Percentiles rank a stretch among this genome's conserved stretches.
These are phyloP conservation scores for Conops quadrifasciatus DNA, from an alignment of 2,888 invertebrate genomes.

Conservation along the genomic window DNA sequence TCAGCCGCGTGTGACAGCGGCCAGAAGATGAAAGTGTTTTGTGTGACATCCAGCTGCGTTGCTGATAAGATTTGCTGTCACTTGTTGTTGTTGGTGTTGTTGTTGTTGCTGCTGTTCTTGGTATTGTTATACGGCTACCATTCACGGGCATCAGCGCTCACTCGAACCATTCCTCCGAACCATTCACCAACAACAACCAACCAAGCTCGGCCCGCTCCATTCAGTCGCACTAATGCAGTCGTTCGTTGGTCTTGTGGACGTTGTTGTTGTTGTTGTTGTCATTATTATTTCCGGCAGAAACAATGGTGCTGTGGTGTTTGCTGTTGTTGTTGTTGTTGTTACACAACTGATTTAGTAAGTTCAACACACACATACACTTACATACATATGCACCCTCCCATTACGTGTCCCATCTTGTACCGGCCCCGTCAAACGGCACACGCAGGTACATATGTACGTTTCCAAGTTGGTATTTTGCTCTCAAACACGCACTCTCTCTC, in stretches of 20 bases:
- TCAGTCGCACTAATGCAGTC: not conserved
- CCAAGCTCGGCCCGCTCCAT: too few species aligned
- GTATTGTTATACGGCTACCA: not conserved
- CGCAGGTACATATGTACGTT: not conserved
- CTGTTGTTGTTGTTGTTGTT: not conserved
- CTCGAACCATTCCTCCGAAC: too few species aligned
- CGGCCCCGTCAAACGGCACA: too few species aligned
- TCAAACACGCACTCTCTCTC: not conserved
- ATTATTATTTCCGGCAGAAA: too few species aligned
- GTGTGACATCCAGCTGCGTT: not conserved
- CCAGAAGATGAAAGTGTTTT: not conserved
- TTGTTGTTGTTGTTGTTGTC: not conserved
- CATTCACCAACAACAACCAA: too few species aligned
- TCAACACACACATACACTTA: too few species aligned
- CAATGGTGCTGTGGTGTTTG: not conserved
- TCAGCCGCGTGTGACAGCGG: not conserved
- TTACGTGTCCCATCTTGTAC: too few species aligned
- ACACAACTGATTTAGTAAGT: too few species aligned
- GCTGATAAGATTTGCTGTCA: constrained; percentile 4
- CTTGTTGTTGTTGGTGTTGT: not conserved
- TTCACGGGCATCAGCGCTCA: too few species aligned
- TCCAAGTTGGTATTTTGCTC: not conserved
- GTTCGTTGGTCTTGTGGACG: not conserved
- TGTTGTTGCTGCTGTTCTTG: not conserved
- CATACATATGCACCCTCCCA: too few species aligned